Evolutionary conservation across 2,113 vertebrate species (phyloP).

Genomic region (Chaetura pelagica): DNA sequence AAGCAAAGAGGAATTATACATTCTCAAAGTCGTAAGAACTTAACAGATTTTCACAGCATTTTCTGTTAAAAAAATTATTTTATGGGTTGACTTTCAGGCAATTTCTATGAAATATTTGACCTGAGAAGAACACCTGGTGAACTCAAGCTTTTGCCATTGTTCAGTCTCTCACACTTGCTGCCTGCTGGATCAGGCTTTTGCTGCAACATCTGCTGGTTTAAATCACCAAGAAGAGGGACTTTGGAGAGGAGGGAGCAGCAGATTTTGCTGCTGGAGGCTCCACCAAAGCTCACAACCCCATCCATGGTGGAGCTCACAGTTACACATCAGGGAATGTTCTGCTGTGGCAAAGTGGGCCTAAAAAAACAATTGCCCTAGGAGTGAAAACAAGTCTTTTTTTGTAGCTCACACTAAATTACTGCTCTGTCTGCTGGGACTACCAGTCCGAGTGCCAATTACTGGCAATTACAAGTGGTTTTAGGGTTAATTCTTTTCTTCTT

Average conservation of each 20-base stretch:
- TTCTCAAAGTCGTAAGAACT: neutral
- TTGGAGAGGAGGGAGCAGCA: neutral
- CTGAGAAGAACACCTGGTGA: neutral
- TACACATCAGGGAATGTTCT: neutral
- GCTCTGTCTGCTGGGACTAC: neutral
- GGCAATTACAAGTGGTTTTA: neutral
- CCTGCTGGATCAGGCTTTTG: neutral
- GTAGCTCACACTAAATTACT: neutral
- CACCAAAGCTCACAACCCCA: neutral
- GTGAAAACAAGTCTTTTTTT: neutral
- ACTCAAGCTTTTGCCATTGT: neutral
- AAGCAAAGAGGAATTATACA: neutral
- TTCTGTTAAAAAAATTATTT: neutral
- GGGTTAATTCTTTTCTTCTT: neutral
- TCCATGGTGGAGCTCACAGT: neutral
- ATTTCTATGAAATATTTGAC: neutral
- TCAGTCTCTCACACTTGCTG: neutral
- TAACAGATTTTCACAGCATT: neutral
- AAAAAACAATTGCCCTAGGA: neutral
- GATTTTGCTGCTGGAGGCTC: neutral
- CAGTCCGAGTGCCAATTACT: neutral
- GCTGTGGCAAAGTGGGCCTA: neutral
- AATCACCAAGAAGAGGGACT: neutral
- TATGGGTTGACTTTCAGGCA: neutral
- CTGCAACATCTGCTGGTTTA: neutral